Conservation (phyloP, 2,113 vertebrate species). For the Pterocles burchelli region DNA sequence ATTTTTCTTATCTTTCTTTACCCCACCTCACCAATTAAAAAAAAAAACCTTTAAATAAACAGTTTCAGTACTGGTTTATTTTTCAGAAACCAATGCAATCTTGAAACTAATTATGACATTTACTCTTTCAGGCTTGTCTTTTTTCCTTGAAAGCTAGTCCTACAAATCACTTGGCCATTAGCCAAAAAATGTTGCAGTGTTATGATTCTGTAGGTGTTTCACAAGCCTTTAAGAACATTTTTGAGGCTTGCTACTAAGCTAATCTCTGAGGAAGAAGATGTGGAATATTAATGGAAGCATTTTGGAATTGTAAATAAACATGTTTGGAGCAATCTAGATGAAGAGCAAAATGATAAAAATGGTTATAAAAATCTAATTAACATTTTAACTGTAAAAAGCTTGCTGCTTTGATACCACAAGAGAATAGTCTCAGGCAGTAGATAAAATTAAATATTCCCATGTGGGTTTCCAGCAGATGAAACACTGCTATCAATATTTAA, state of each 20-base stretch:
- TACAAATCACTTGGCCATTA: slow-evolving; percentile 49
- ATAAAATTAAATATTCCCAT: slow-evolving; percentile 76
- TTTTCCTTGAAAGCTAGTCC: slow-evolving; percentile 37
- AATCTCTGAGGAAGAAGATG: slow-evolving; percentile 50
- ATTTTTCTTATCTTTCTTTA: background rate
- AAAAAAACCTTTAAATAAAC: background rate
- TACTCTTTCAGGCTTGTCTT: background rate
- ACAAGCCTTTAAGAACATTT: slow-evolving; percentile 70
- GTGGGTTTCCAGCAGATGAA: slow-evolving; percentile 63
- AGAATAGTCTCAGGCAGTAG: slow-evolving; percentile 69
- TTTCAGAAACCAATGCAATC: background rate
- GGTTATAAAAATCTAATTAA: slow-evolving; percentile 80
- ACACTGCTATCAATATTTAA: slow-evolving; percentile 77
- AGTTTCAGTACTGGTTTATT: background rate
- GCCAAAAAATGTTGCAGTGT: background rate
- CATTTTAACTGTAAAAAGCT: slow-evolving; percentile 77
- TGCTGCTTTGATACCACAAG: slow-evolving; percentile 59
- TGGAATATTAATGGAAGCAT: slow-evolving; percentile 73
- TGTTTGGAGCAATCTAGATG: slow-evolving; percentile 70
- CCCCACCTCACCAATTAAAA: background rate
- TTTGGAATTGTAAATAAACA: slow-evolving; percentile 79
- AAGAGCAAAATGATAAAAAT: slow-evolving; percentile 72
- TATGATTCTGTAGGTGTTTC: slow-evolving; percentile 65
- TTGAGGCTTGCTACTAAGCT: slow-evolving; percentile 62
- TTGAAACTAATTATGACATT: background rate